phyloP scores from a whole-genome alignment of 2,888 invertebrate genomes.

The Neuroscelio doddi region DNA sequence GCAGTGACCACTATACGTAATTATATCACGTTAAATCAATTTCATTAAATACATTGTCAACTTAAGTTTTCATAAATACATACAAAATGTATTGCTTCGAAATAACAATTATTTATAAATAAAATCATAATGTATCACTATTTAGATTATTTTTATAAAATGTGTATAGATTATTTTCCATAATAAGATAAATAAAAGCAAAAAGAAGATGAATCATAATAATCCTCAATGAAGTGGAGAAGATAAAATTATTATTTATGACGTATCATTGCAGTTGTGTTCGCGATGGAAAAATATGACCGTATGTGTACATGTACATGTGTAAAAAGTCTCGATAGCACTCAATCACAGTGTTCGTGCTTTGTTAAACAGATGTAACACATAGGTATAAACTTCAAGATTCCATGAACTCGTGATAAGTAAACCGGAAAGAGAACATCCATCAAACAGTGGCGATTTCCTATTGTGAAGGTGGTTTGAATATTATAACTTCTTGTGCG shows the following conservation, averaged over 20 bases:
- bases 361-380: slow-evolving; percentile 28
- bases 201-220: not conserved
- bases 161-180: no score
- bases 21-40: no score
- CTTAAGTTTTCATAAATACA: no score
- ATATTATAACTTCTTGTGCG: no score
- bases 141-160: no score
- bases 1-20: no score
- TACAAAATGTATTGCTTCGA: no score
- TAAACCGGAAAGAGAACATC: slow-evolving; percentile 38
- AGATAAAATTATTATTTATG: slow-evolving; percentile 23
- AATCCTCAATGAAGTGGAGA: slow-evolving; percentile 17
- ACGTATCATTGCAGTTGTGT: slow-evolving; percentile 10
- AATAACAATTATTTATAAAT: no score
- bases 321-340: slow-evolving; percentile 21
- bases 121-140: no score
- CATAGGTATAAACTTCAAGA: slow-evolving; percentile 27
- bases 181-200: no score
- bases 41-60: no score
- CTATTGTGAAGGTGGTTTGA: no score
- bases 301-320: slow-evolving; percentile 17
- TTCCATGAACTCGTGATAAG: slow-evolving; percentile 36
- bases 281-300: slow-evolving; percentile 7
- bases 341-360: slow-evolving; percentile 17
- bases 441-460: slow-evolving; percentile 25